phyloP scores from a whole-genome alignment of 2,113 vertebrate species.

The Grus americana region DNA sequence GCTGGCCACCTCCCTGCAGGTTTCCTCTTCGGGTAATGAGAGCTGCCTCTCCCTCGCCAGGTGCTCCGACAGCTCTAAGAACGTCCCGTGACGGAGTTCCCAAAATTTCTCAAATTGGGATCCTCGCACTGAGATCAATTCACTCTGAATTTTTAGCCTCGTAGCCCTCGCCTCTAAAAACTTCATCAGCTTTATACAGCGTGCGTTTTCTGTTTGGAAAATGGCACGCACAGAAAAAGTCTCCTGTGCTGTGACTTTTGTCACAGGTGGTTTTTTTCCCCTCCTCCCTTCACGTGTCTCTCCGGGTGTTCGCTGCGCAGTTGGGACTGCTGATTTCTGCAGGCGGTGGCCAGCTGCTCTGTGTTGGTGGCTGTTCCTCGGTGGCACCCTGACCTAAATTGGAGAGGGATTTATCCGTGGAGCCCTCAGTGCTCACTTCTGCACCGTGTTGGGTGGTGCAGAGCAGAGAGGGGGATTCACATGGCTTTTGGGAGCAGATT shows the following conservation, averaged over 20 bases:
- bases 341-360: background rate
- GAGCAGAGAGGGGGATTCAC: accelerated
- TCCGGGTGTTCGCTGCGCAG: accelerated
- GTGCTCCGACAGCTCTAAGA: background rate
- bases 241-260: accelerated
- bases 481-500: accelerated
- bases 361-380: accelerated
- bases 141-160: background rate
- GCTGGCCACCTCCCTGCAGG: too few relatives aligned
- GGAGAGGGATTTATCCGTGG: background rate
- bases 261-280: too few relatives aligned
- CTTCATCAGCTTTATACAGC: accelerated
- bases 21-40: background rate
- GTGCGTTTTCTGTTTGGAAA: background rate
- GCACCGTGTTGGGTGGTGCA: accelerated
- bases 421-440: background rate
- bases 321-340: background rate
- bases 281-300: accelerated
- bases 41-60: too few relatives aligned
- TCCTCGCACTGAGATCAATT: background rate
- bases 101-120: accelerated
- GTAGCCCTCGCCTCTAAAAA: background rate
- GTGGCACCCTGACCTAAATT: background rate
- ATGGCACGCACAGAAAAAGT: too few relatives aligned
- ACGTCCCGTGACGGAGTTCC: accelerated